These are phyloP conservation scores for Zaprionus lineosus DNA, from an alignment of 2,888 invertebrate genomes.

Conservation along the genomic window DNA sequence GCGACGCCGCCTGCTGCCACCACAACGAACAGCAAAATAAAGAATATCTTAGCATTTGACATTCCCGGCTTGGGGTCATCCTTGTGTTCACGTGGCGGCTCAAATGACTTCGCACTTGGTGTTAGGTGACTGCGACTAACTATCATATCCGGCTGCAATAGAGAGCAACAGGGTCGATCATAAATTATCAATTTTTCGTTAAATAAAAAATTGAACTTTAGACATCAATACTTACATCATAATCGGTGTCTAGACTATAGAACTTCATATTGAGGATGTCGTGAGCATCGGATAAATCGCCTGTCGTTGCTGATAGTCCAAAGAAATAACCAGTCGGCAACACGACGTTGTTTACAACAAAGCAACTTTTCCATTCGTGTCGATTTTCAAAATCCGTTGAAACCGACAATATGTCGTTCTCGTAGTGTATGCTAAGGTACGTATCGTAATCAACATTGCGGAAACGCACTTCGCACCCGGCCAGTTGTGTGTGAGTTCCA, in stretches of 20 bases:
- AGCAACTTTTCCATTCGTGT: slow-evolving; percentile 96
- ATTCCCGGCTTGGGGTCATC: slow-evolving; percentile 94
- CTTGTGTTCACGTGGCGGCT: slow-evolving; percentile 94
- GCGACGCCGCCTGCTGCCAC: slow-evolving; percentile 92
- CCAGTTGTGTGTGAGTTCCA: slow-evolving; percentile 98
- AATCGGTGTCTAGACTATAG: slow-evolving; percentile 93
- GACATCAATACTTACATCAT: slow-evolving; percentile 80
- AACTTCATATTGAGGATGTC: slow-evolving; percentile 95
- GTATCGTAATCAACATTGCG: slow-evolving; percentile 95
- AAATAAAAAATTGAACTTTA: too few species aligned
- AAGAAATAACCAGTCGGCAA: slow-evolving; percentile 97
- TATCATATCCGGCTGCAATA: slow-evolving; percentile 74
- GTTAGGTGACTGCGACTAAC: slow-evolving; percentile 90
- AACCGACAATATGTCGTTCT: slow-evolving; percentile 94
- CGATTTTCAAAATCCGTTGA: slow-evolving; percentile 95
- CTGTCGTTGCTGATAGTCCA: slow-evolving; percentile 97
- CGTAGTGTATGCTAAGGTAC: slow-evolving; percentile 94
- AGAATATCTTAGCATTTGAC: slow-evolving; percentile 95
- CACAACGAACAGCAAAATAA: slow-evolving; percentile 92
- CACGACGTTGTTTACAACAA: slow-evolving; percentile 93
- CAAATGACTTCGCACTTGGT: slow-evolving; percentile 94
- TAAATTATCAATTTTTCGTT: too few species aligned
- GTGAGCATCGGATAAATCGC: slow-evolving; percentile 98
- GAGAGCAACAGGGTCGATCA: not conserved
- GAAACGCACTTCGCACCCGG: slow-evolving; percentile 98